A percentile compares a stretch with the other conserved stretches of the same genome.
These are phyloP conservation scores for Gymnorhina tibicen DNA, from an alignment of 2,113 vertebrate genomes.

Conservation along the genomic window DNA sequence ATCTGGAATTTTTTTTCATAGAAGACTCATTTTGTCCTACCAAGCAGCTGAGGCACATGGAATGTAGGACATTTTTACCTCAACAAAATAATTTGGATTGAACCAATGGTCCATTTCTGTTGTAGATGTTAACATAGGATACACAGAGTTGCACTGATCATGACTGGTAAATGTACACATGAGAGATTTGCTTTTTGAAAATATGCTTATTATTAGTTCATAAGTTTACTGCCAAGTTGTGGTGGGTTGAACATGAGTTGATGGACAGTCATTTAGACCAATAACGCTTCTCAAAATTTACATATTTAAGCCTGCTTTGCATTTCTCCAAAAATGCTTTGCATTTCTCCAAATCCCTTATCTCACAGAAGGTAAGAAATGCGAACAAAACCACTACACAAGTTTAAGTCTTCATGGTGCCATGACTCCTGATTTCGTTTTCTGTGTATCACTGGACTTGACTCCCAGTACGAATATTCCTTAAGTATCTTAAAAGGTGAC, in stretches of 20 bases:
- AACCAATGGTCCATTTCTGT: neutral
- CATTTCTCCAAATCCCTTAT: too few relatives aligned
- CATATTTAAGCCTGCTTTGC: too few relatives aligned
- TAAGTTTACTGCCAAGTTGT: neutral
- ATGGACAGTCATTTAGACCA: too few relatives aligned
- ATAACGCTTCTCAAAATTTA: too few relatives aligned
- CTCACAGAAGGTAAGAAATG: too few relatives aligned
- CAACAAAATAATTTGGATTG: neutral
- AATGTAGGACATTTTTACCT: neutral
- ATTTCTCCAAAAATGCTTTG: too few relatives aligned
- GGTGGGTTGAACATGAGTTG: too few relatives aligned
- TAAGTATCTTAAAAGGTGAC: neutral
- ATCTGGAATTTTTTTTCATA: neutral
- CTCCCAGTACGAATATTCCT: neutral
- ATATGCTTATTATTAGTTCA: neutral
- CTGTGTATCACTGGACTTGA: neutral
- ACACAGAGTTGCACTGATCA: neutral
- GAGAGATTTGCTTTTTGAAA: neutral
- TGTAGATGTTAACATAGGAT: neutral
- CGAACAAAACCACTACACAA: too few relatives aligned
- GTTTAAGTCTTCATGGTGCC: neutral
- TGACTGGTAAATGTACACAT: neutral
- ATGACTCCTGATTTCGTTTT: neutral
- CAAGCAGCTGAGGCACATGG: neutral
- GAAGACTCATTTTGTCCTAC: neutral